Conservation (phyloP, 2,888 invertebrate species). For the Pollenia labialis region DNA sequence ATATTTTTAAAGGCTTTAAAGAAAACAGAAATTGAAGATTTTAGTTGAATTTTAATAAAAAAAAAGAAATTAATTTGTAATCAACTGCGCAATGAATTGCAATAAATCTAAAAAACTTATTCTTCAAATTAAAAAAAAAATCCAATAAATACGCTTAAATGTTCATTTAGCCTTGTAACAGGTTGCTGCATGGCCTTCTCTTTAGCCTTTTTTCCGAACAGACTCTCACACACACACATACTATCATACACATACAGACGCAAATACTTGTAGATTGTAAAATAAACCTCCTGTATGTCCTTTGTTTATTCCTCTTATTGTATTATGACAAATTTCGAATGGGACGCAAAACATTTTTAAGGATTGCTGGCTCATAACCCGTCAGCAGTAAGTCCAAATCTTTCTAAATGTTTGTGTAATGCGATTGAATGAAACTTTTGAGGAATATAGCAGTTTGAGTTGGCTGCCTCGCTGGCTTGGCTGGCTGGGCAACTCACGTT, state of each 20-base stretch:
- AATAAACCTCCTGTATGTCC: conserved; percentile 45
- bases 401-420: neutral
- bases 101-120: conserved; percentile 1
- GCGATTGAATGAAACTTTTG: conserved; percentile 17
- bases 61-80: neutral
- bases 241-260: neutral
- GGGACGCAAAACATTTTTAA: neutral
- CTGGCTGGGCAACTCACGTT: conserved; percentile 9
- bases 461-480: neutral
- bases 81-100: conserved; percentile 13
- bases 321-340: conserved; percentile 10
- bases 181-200: conserved; percentile 67
- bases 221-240: neutral
- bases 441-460: conserved; percentile 5
- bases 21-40: conserved; percentile 5
- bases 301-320: conserved; percentile 34
- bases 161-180: conserved; percentile 65
- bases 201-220: conserved; percentile 10
- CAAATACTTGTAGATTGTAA: conserved; percentile 41
- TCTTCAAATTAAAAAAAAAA: neutral
- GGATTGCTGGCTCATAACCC: neutral
- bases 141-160: conserved; percentile 4
- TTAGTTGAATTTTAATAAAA: conserved; percentile 1
- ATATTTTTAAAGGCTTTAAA: conserved; percentile 7
- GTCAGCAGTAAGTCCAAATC: neutral